These are phyloP conservation scores for Crocidura indochinensis DNA, from an alignment of 2,797 vertebrate species.

Conservation along the genomic window DNA sequence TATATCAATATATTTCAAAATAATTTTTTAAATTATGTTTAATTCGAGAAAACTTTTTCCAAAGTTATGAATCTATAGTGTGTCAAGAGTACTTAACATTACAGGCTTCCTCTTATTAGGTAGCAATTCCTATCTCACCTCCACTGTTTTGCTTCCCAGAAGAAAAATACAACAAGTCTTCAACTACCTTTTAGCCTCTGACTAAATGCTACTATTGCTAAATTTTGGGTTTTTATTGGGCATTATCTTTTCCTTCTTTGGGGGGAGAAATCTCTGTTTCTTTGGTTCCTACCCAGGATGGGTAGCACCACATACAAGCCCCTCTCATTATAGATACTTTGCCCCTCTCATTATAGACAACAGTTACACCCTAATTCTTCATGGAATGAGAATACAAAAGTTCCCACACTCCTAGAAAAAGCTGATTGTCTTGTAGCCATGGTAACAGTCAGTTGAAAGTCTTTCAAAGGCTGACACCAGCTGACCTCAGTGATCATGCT, in stretches of 20 bases:
- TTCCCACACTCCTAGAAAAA: conserved; percentile 78
- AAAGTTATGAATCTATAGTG: background rate
- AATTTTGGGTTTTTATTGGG: background rate
- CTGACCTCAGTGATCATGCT: conserved; percentile 7
- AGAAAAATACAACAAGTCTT: background rate
- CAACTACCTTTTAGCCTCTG: background rate
- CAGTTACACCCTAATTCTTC: conserved; percentile 62
- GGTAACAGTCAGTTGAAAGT: conserved; percentile 57
- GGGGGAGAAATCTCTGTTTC: background rate
- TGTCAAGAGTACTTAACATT: background rate
- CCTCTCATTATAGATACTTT: background rate
- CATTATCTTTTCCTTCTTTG: background rate
- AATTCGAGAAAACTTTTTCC: background rate
- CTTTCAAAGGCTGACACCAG: conserved; percentile 55
- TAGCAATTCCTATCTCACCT: no score
- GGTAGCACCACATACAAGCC: conserved; percentile 5
- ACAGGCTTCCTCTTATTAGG: background rate
- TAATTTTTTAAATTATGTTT: background rate
- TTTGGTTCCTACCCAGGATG: background rate
- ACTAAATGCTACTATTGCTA: background rate
- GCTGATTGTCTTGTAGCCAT: conserved; percentile 68
- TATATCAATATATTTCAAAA: no score
- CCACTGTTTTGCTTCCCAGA: background rate
- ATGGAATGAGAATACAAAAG: conserved; percentile 43
- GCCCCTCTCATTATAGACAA: conserved; percentile 25